Conservation (phyloP, 2,113 vertebrate species). For the Elachura formosa region DNA sequence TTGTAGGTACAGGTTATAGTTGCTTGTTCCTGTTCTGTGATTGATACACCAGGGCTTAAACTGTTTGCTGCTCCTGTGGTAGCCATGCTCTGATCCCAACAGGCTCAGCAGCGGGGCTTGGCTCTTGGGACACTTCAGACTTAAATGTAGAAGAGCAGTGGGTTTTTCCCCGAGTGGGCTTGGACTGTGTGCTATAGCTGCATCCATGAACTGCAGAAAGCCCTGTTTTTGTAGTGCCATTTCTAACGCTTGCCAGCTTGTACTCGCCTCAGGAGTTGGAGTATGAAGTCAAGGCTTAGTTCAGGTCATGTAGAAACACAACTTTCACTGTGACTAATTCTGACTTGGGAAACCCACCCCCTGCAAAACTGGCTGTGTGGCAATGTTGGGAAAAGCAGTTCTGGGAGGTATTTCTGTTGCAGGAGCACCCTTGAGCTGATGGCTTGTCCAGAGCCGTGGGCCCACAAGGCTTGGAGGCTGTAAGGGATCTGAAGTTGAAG, state of each 20-base stretch:
- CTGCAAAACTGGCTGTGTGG: background rate
- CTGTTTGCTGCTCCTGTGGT: background rate
- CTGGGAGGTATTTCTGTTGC: background rate
- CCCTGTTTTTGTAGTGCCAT: background rate
- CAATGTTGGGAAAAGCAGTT: background rate
- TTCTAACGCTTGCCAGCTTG: background rate
- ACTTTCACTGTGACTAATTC: background rate
- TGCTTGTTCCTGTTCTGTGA: background rate
- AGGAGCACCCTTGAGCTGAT: background rate
- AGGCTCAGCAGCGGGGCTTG: background rate
- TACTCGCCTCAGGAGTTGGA: background rate
- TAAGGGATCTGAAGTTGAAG: background rate
- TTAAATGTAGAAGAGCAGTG: background rate
- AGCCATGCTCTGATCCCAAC: background rate
- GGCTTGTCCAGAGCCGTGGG: background rate
- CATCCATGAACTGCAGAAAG: background rate
- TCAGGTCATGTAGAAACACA: background rate
- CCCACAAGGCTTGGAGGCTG: background rate
- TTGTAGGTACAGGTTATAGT: background rate
- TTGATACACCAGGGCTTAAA: background rate
- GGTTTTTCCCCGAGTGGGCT: background rate
- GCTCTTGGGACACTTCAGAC: background rate
- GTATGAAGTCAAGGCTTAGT: background rate
- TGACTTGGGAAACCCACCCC: background rate
- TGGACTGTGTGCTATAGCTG: background rate